Percentiles rank a stretch among this genome's conserved stretches.
These are phyloP conservation scores for Crocodylus rhombifer DNA, from an alignment of 2,797 vertebrate genomes.

Conservation along the genomic window DNA sequence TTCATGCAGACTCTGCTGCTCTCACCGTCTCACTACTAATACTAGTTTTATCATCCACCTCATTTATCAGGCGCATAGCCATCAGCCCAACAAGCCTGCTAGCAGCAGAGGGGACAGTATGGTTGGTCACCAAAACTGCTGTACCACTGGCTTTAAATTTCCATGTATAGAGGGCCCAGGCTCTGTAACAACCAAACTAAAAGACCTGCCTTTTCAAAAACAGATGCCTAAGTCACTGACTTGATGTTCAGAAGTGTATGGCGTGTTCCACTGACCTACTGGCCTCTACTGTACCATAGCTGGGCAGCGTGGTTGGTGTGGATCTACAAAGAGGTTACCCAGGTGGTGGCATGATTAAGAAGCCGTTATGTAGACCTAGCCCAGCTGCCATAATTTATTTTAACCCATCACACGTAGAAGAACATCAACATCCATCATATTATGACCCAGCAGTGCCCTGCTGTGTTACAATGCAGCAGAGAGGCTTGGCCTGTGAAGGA, in stretches of 20 bases:
- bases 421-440: too few relatives aligned
- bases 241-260: fast-evolving
- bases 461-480: too few relatives aligned
- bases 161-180: not conserved
- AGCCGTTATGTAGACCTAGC: not conserved
- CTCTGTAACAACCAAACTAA: too few relatives aligned
- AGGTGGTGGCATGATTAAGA: not conserved
- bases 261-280: not conserved
- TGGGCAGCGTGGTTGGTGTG: not conserved
- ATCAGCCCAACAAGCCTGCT: too few relatives aligned
- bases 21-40: too few relatives aligned
- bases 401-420: not conserved
- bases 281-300: not conserved
- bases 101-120: too few relatives aligned
- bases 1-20: too few relatives aligned
- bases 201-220: not conserved
- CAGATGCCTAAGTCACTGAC: not conserved
- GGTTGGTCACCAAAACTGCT: too few relatives aligned
- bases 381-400: not conserved
- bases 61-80: too few relatives aligned
- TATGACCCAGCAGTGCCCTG: too few relatives aligned
- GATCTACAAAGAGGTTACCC: not conserved
- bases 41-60: too few relatives aligned
- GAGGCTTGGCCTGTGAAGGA: too few relatives aligned
- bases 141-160: not conserved